Evolutionary conservation across 2,797 vertebrate species (phyloP).

Genomic region (Potorous gilbertii): DNA sequence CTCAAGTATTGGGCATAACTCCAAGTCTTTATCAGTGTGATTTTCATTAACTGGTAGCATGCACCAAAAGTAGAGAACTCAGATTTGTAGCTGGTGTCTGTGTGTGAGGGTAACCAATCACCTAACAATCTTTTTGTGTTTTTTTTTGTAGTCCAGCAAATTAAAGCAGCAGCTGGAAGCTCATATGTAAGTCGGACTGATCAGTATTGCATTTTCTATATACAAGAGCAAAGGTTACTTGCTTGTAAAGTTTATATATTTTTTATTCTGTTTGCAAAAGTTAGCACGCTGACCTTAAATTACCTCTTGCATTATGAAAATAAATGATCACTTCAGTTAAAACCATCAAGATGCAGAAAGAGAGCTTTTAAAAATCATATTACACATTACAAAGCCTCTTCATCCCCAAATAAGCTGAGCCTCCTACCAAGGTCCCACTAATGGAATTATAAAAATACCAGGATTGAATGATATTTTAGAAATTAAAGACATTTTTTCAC

Average conservation of each 20-base stretch:
- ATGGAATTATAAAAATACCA: not conserved
- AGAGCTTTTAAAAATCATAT: not conserved
- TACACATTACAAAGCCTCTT: not conserved
- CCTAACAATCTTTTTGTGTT: slow-evolving; percentile 71
- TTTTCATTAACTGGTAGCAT: slow-evolving; percentile 24
- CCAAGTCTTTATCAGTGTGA: slow-evolving; percentile 26
- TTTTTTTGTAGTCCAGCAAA: slow-evolving; percentile 90
- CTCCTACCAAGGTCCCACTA: not conserved
- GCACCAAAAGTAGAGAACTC: slow-evolving; percentile 44
- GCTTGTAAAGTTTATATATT: slow-evolving; percentile 44
- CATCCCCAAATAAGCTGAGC: not conserved
- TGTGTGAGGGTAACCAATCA: slow-evolving; percentile 41
- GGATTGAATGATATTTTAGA: not conserved
- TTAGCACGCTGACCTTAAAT: not conserved
- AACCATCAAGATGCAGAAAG: slow-evolving; percentile 7
- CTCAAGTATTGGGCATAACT: slow-evolving; percentile 46
- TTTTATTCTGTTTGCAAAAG: slow-evolving; percentile 44
- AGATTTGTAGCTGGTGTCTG: slow-evolving; percentile 52
- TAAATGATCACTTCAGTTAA: not conserved
- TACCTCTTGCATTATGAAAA: not conserved
- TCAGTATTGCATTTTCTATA: slow-evolving; percentile 61
- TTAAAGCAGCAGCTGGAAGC: slow-evolving; percentile 96
- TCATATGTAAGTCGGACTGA: slow-evolving; percentile 93
- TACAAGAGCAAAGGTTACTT: slow-evolving; percentile 49
- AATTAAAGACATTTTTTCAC: not conserved